These are phyloP conservation scores for Oenanthe oenanthe DNA, from an alignment of 2,113 vertebrate genomes.

Conservation along the genomic window DNA sequence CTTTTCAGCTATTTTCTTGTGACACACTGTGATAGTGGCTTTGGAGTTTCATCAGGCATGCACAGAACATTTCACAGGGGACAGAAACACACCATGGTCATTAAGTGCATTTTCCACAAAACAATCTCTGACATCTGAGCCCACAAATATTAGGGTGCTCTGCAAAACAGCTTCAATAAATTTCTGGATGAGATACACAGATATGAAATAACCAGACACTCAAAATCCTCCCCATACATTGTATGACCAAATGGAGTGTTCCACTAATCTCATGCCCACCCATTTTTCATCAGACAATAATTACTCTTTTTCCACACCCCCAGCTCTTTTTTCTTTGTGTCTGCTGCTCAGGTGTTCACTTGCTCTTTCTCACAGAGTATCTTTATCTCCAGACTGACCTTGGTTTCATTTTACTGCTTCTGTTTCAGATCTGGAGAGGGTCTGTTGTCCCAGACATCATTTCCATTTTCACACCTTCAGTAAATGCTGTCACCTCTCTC, in stretches of 20 bases:
- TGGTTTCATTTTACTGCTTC: background rate
- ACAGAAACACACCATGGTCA: background rate
- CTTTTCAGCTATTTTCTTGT: background rate
- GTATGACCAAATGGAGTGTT: background rate
- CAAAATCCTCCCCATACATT: background rate
- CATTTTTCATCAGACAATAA: background rate
- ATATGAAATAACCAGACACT: background rate
- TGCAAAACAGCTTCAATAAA: background rate
- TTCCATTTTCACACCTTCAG: background rate
- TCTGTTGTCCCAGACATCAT: accelerated
- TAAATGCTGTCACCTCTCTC: background rate
- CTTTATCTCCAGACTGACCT: background rate
- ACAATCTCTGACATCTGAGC: background rate
- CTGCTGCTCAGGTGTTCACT: background rate
- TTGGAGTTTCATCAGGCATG: background rate
- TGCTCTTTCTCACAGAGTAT: background rate
- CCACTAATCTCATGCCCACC: too few relatives aligned
- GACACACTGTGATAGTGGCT: accelerated
- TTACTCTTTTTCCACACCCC: accelerated
- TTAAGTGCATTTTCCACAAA: background rate
- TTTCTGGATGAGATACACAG: background rate
- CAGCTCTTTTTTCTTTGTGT: background rate
- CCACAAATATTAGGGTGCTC: background rate
- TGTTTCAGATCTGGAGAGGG: background rate
- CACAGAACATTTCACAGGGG: background rate